A percentile compares a stretch with the other conserved stretches of the same genome.
phyloP scores from a whole-genome alignment of 2,888 invertebrate species.

The Lycocerus yunnanus region DNA sequence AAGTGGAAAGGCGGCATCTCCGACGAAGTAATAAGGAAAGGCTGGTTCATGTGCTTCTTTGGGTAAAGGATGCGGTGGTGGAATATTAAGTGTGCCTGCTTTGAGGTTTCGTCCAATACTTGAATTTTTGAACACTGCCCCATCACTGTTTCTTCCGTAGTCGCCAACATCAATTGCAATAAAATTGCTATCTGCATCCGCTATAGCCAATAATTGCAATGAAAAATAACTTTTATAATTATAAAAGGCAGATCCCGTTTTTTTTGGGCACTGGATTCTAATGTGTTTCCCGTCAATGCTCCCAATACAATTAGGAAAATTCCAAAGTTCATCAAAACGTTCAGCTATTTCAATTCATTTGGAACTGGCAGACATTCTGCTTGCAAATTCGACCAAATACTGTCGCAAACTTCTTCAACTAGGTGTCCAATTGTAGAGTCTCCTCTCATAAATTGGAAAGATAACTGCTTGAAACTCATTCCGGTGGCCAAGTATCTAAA shows the following conservation, averaged over 20 bases:
- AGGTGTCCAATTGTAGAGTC: slow-evolving; percentile 17
- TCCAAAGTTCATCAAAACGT: slow-evolving; percentile 13
- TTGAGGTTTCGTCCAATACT: slow-evolving; percentile 3
- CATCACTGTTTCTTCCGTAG: slow-evolving; percentile 13
- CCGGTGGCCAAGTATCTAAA: slow-evolving; percentile 17
- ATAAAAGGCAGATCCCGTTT: slow-evolving; percentile 10
- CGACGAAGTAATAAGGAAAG: slow-evolving; percentile 6
- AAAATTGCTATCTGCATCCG: slow-evolving; percentile 5
- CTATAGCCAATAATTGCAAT: slow-evolving; percentile 7
- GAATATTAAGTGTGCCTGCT: slow-evolving; percentile 11
- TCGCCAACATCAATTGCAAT: slow-evolving; percentile 17
- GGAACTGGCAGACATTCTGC: slow-evolving; percentile 9
- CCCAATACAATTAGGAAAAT: slow-evolving; percentile 7
- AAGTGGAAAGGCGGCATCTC: not conserved
- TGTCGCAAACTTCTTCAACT: slow-evolving; percentile 14
- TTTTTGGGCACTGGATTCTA: not conserved
- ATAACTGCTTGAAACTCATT: slow-evolving; percentile 16
- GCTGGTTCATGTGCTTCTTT: slow-evolving; percentile 8
- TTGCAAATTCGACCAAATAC: slow-evolving; percentile 16
- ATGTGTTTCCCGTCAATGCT: slow-evolving; percentile 1
- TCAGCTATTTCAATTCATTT: slow-evolving; percentile 8
- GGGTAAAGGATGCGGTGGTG: slow-evolving; percentile 7
- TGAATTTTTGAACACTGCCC: slow-evolving; percentile 7
- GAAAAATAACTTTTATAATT: slow-evolving; percentile 18
- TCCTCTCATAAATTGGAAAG: slow-evolving; percentile 13